These are phyloP conservation scores for Lordiphosa fenestrarum DNA, from an alignment of 2,888 invertebrate species.

Conservation along the genomic window DNA sequence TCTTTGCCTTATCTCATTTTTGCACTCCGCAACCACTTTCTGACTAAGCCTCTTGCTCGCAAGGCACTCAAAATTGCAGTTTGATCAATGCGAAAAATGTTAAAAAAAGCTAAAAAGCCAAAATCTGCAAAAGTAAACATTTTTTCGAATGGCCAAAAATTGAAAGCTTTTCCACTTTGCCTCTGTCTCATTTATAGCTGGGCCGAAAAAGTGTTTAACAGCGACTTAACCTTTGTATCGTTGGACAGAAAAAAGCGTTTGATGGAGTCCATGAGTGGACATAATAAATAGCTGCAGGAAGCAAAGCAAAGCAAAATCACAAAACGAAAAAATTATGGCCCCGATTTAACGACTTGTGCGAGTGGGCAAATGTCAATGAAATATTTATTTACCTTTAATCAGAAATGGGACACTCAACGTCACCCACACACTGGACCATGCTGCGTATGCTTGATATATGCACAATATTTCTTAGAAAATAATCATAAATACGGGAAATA, in stretches of 20 bases:
- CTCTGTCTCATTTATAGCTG: neutral
- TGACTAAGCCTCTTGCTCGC: neutral
- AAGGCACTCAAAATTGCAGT: slow-evolving; percentile 9
- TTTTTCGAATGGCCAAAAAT: neutral
- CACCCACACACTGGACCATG: too few species aligned
- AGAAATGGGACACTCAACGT: too few species aligned
- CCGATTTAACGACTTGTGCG: too few species aligned
- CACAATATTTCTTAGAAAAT: too few species aligned
- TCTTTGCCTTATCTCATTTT: too few species aligned
- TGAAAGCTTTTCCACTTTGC: slow-evolving; percentile 1
- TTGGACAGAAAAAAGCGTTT: neutral
- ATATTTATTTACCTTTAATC: too few species aligned
- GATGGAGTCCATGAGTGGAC: slow-evolving; percentile 7
- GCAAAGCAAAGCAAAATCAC: neutral
- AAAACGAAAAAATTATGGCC: neutral
- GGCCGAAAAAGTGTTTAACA: slow-evolving; percentile 2
- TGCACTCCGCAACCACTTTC: neutral
- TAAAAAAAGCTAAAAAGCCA: slow-evolving; percentile 7
- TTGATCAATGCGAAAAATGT: slow-evolving; percentile 2
- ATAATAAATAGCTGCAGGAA: slow-evolving; percentile 1
- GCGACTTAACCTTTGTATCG: slow-evolving; percentile 20
- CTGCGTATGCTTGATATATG: too few species aligned
- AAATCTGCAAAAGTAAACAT: slow-evolving; percentile 1
- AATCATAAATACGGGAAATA: too few species aligned
- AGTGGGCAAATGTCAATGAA: too few species aligned